Conservation (phyloP, 2,113 vertebrate genomes). For the Motacilla tschutschensis region DNA sequence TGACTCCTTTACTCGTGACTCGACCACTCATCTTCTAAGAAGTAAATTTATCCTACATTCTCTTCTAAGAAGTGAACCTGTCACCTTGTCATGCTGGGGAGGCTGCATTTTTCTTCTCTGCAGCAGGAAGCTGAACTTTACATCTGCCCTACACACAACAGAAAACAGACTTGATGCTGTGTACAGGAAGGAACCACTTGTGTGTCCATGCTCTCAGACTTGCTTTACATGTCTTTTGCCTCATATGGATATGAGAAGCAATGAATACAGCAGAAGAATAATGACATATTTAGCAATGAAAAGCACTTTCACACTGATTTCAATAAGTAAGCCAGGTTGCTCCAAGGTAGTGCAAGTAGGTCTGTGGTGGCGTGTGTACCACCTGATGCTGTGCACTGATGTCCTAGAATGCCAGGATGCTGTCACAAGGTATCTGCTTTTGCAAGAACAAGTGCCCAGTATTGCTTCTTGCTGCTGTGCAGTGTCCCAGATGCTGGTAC, state of each 20-base stretch:
- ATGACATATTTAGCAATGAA: fast-evolving
- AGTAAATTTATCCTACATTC: neutral
- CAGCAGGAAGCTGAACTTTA: neutral
- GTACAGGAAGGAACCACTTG: neutral
- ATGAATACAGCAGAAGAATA: neutral
- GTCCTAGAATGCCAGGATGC: neutral
- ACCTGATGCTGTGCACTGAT: neutral
- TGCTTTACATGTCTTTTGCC: neutral
- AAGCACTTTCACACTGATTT: neutral
- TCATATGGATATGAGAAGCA: neutral
- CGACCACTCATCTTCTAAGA: neutral
- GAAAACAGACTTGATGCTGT: neutral
- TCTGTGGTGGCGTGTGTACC: too few relatives aligned
- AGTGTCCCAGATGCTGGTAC: neutral
- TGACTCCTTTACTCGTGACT: neutral
- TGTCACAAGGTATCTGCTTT: neutral
- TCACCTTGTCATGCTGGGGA: neutral
- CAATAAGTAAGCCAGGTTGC: neutral
- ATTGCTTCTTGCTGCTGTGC: neutral
- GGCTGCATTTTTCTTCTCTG: neutral
- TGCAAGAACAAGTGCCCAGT: neutral
- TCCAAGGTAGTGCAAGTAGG: neutral
- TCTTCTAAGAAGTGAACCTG: neutral
- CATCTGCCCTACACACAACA: neutral
- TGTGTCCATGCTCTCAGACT: neutral